phyloP scores from a whole-genome alignment of 2,888 invertebrate species.

The Allygus modestus region DNA sequence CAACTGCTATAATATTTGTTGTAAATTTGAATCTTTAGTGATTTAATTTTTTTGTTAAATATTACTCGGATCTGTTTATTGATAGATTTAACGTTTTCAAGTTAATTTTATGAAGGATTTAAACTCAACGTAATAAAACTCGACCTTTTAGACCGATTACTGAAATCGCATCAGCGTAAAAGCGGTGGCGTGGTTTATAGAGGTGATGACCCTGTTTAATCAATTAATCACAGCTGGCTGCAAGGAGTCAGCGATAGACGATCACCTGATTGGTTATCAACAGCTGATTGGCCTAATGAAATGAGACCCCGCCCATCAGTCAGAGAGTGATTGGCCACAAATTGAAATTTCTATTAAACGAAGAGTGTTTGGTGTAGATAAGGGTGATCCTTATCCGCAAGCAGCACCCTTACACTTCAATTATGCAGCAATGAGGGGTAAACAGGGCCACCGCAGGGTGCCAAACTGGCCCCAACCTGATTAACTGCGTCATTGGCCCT shows the following conservation, averaged over 20 bases:
- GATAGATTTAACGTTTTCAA: too few species aligned
- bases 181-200: not conserved
- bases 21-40: too few species aligned
- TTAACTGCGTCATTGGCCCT: not conserved
- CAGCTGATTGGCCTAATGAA: constrained; percentile 49
- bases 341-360: constrained; percentile 55
- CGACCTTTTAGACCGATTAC: constrained; percentile 7
- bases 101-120: too few species aligned
- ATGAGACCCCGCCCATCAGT: constrained; percentile 56
- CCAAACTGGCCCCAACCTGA: not conserved
- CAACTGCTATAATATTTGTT: too few species aligned
- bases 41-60: too few species aligned
- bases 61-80: too few species aligned
- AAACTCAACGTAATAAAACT: too few species aligned
- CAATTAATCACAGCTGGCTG: constrained; percentile 11
- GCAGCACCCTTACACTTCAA: constrained; percentile 45
- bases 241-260: constrained; percentile 24
- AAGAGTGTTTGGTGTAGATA: constrained; percentile 49
- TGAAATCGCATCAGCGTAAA: constrained; percentile 15
- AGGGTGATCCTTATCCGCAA: constrained; percentile 46
- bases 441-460: constrained; percentile 22
- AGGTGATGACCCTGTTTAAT: constrained; percentile 27
- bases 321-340: constrained; percentile 56
- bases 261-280: constrained; percentile 29
- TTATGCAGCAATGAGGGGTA: not conserved